A percentile compares a stretch with the other conserved stretches of the same genome.
Conservation (phyloP, 2,888 invertebrate genomes). For the Thymelicus sylvestris region DNA sequence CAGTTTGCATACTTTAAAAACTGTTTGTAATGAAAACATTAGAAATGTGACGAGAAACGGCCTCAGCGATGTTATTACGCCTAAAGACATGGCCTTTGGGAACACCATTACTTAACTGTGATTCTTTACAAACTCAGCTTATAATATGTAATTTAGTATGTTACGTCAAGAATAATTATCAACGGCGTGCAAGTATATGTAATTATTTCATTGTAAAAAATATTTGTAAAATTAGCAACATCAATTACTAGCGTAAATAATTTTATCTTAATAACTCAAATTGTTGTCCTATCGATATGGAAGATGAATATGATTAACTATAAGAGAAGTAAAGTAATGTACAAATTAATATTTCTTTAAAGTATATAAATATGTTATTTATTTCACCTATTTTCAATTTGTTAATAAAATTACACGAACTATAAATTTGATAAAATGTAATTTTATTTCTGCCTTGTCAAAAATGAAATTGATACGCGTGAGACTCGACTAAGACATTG, state of each 20-base stretch:
- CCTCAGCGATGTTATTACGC: conserved; percentile 61
- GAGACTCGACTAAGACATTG: no score
- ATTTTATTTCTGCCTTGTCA: conserved; percentile 41
- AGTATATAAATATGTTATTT: conserved; percentile 80
- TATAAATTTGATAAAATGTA: conserved; percentile 54
- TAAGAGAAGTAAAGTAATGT: conserved; percentile 75
- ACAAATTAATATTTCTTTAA: conserved; percentile 82
- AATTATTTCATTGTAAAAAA: conserved; percentile 31
- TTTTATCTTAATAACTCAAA: conserved; percentile 60
- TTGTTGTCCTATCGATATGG: conserved; percentile 71
- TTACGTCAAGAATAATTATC: conserved; percentile 1
- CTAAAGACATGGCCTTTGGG: conserved; percentile 69
- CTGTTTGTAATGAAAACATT: conserved; percentile 45
- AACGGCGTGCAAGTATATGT: conserved; percentile 21
- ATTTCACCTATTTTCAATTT: conserved; percentile 80
- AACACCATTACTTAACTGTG: conserved; percentile 78
- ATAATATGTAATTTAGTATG: conserved; percentile 44
- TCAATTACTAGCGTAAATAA: conserved; percentile 48
- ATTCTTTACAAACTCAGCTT: conserved; percentile 76
- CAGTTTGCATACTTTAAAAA: conserved; percentile 50
- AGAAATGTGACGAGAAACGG: conserved; percentile 62
- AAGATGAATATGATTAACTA: conserved; percentile 66
- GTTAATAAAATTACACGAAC: conserved; percentile 76
- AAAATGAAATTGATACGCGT: no score
- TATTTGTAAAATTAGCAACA: conserved; percentile 32